Percentiles rank a stretch among this genome's conserved stretches.
These are phyloP conservation scores for Parnassius mnemosyne DNA, from an alignment of 2,888 invertebrate species.

Conservation along the genomic window DNA sequence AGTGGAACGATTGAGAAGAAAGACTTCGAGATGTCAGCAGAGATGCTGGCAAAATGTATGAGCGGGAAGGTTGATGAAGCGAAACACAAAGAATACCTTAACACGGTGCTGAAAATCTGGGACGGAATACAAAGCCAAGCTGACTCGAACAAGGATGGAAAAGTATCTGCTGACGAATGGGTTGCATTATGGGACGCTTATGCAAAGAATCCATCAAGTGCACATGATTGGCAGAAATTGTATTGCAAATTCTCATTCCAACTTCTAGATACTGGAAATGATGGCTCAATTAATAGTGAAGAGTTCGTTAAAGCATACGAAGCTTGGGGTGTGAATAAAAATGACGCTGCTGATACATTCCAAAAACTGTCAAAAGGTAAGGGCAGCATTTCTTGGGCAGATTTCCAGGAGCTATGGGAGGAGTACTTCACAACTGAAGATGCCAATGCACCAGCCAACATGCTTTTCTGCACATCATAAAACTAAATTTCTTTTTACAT, in stretches of 20 bases:
- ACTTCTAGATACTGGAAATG: constrained; percentile 89
- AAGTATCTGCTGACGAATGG: constrained; percentile 91
- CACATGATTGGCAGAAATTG: constrained; percentile 87
- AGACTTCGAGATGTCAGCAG: constrained; percentile 81
- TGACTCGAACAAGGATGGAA: constrained; percentile 87
- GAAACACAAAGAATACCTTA: constrained; percentile 83
- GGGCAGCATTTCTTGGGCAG: constrained; percentile 81
- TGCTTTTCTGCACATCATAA: constrained; percentile 29
- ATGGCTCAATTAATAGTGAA: constrained; percentile 87
- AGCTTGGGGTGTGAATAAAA: constrained; percentile 20
- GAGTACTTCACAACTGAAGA: constrained; percentile 89
- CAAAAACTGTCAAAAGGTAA: constrained; percentile 19
- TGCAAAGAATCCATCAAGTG: constrained; percentile 84
- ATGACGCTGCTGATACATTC: constrained; percentile 10
- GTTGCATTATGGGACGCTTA: constrained; percentile 89
- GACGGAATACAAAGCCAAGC: constrained; percentile 86
- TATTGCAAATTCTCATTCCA: constrained; percentile 92
- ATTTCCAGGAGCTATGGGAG: constrained; percentile 86
- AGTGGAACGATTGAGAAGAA: constrained; percentile 90
- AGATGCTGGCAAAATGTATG: constrained; percentile 2
- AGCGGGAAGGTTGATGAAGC: constrained; percentile 55
- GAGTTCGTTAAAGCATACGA: constrained; percentile 85
- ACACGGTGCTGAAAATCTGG: constrained; percentile 87
- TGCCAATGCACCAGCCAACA: constrained; percentile 85
- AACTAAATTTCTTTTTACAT: too few relatives aligned